Percentiles rank a stretch among this genome's conserved stretches.
Evolutionary conservation across 1,140 invertebrate species (phyloP).

Genomic region (Drosophila ficusphila): DNA sequence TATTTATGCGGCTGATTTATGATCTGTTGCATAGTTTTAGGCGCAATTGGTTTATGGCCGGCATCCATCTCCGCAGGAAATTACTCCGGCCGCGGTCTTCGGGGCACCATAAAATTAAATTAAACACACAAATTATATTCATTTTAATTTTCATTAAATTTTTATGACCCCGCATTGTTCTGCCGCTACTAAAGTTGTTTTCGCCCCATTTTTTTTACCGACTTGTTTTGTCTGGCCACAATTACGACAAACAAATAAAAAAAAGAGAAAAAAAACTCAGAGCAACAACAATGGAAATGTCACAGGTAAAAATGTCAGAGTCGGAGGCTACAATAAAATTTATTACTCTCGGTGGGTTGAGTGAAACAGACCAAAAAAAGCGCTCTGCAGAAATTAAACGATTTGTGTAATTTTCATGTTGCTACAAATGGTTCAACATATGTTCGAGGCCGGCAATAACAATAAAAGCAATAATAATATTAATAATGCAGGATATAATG

Average conservation of each 20-base stretch:
- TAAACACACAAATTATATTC: conserved; percentile 81
- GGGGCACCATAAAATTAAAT: conserved; percentile 79
- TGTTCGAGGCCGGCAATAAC: conserved; percentile 55
- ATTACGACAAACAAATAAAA: conserved; percentile 76
- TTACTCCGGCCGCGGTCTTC: conserved; percentile 46
- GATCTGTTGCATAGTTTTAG: conserved; percentile 75
- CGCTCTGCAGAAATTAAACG: conserved; percentile 73
- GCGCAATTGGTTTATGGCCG: conserved; percentile 56
- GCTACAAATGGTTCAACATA: conserved; percentile 75
- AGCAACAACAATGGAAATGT: conserved; percentile 68
- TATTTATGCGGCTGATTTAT: conserved; percentile 75
- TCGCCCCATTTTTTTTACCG: conserved; percentile 15
- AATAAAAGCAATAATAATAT: conserved; percentile 59
- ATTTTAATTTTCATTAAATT: conserved; percentile 83
- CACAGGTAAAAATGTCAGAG: conserved; percentile 75
- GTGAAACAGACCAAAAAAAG: conserved; percentile 25
- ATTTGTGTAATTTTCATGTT: conserved; percentile 81
- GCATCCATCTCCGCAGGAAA: conserved; percentile 37
- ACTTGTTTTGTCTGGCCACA: conserved; percentile 67
- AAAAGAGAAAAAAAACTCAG: conserved; percentile 13
- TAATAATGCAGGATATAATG: conserved; percentile 56
- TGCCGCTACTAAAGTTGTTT: conserved; percentile 32
- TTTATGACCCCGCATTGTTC: conserved; percentile 65
- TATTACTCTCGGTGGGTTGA: conserved; percentile 57
- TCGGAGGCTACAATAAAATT: conserved; percentile 57